phyloP scores from a whole-genome alignment of 2,888 invertebrate species.

The Eristalis tenax region DNA sequence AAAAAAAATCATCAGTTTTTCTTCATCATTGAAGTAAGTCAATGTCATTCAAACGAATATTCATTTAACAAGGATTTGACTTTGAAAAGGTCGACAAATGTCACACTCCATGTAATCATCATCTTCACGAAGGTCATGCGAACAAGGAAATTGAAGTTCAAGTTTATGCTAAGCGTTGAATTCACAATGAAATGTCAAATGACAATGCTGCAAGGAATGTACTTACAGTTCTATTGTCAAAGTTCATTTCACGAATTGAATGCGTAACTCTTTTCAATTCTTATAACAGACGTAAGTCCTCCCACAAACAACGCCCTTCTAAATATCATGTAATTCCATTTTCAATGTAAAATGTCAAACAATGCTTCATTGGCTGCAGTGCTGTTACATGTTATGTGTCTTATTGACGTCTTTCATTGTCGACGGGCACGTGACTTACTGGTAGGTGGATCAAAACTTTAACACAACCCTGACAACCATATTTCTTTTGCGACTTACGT shows the following conservation, averaged over 20 bases:
- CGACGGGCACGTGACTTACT: background rate
- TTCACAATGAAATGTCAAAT: background rate
- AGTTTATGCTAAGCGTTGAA: background rate
- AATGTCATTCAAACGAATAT: no score
- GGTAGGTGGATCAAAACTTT: background rate
- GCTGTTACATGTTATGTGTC: background rate
- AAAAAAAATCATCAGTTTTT: background rate
- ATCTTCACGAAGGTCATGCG: background rate
- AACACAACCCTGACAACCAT: background rate
- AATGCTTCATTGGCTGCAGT: background rate
- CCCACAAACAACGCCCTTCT: background rate
- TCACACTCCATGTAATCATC: no score
- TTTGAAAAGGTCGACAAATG: no score
- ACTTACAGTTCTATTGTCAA: background rate
- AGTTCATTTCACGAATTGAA: background rate
- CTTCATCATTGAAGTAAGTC: background rate
- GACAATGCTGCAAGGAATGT: background rate
- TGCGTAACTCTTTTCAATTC: background rate
- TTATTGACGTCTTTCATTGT: background rate
- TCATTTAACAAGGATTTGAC: no score
- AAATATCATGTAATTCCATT: background rate
- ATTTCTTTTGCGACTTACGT: background rate
- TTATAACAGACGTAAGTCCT: background rate
- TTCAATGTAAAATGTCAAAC: background rate
- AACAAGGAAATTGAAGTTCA: background rate